Conservation (phyloP, 2,113 vertebrate species). For the Carlito syrichta region DNA sequence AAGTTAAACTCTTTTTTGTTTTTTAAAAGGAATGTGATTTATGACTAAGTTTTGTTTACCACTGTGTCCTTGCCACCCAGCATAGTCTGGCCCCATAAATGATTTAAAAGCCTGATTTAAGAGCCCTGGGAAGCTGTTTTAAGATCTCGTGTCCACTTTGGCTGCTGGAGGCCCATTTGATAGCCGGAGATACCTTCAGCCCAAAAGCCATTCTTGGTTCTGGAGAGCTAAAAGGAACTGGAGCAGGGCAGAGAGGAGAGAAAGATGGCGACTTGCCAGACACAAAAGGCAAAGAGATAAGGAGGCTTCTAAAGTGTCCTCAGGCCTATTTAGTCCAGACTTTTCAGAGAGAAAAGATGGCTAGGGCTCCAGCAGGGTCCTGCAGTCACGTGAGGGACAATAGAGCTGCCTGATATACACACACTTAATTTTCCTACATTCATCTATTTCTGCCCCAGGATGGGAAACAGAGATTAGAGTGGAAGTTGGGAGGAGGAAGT, state of each 20-base stretch:
- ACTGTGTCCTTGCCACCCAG: not conserved
- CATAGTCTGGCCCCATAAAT: not conserved
- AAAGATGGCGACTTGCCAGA: not conserved
- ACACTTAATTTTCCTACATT: not conserved
- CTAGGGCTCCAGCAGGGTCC: not conserved
- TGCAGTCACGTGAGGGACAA: not conserved
- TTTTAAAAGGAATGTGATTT: not conserved
- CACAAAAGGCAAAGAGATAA: not conserved
- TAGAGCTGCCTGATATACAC: not conserved
- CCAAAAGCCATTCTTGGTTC: not conserved
- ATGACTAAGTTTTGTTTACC: not conserved
- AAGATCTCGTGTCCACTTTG: not conserved
- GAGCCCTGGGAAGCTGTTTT: not conserved
- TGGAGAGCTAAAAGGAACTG: not conserved
- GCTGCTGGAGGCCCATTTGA: not conserved
- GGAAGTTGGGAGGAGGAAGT: too few species aligned
- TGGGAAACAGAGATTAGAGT: not conserved
- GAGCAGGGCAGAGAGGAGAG: not conserved
- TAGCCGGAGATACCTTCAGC: not conserved
- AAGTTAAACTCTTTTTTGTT: not conserved
- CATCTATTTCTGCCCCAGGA: not conserved
- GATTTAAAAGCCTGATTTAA: not conserved
- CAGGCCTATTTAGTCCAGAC: not conserved
- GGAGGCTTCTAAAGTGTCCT: not conserved
- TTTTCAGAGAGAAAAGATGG: not conserved